These are phyloP conservation scores for Ceratoteleas bidentatus DNA, from an alignment of 1,140 invertebrate species.

Conservation along the genomic window DNA sequence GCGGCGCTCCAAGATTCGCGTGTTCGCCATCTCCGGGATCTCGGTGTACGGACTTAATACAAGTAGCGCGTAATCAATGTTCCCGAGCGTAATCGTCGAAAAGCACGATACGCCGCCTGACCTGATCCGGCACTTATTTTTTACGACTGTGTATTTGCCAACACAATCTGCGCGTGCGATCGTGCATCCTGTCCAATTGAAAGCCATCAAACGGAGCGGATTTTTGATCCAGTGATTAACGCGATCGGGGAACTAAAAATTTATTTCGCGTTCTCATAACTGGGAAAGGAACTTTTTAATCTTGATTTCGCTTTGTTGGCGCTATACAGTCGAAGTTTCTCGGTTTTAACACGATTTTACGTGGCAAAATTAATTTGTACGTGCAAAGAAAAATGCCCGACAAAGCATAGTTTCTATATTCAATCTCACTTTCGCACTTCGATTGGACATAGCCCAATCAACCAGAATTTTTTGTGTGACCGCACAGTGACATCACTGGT, in stretches of 20 bases:
- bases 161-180: conserved; percentile 5
- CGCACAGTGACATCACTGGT: no score
- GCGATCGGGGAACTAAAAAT: conserved; percentile 3
- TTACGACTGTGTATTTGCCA: conserved; percentile 28
- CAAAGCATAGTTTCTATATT: no score
- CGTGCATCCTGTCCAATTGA: conserved; percentile 28
- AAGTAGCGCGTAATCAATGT: conserved; percentile 46
- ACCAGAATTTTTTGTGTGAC: no score
- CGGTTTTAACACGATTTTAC: background rate
- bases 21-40: conserved; percentile 35
- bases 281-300: background rate
- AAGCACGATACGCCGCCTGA: conserved; percentile 36
- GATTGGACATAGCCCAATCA: no score
- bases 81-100: conserved; percentile 24
- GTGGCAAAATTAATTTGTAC: no score
- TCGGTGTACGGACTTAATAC: conserved; percentile 31
- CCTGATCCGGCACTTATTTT: conserved; percentile 30
- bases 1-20: conserved; percentile 18
- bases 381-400: no score
- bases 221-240: conserved; percentile 16
- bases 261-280: conserved; percentile 7
- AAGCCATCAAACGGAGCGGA: conserved; percentile 25
- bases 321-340: background rate
- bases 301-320: background rate
- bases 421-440: no score